Percentiles rank a stretch among this genome's conserved stretches.
These are phyloP conservation scores for Micronisus gabar DNA, from an alignment of 2,113 vertebrate species.

Conservation along the genomic window DNA sequence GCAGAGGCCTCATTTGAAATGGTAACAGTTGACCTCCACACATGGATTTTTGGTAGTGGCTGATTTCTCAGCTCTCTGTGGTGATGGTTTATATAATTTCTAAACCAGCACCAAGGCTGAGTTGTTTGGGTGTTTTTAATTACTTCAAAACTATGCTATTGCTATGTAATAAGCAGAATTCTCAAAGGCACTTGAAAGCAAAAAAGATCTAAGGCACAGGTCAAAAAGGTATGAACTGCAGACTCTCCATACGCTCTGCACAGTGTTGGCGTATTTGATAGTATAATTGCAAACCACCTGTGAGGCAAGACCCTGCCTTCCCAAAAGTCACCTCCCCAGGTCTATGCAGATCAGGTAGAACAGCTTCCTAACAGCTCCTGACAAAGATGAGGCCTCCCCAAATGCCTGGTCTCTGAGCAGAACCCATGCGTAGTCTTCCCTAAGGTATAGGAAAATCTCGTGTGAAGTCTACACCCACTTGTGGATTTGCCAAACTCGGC, in stretches of 20 bases:
- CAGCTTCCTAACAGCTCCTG: not conserved
- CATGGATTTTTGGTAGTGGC: not conserved
- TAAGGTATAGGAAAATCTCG: not conserved
- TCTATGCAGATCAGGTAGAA: not conserved
- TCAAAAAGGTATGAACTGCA: not conserved
- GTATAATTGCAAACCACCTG: accelerated
- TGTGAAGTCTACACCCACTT: not conserved
- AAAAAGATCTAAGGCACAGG: not conserved
- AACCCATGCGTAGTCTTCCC: not conserved
- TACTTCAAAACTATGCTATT: not conserved
- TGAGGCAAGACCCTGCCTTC: not conserved
- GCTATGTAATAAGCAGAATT: not conserved
- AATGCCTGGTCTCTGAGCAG: not conserved
- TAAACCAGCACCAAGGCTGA: not conserved
- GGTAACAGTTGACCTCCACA: not conserved
- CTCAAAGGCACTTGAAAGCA: not conserved
- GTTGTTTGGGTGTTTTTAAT: not conserved
- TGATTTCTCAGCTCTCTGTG: not conserved
- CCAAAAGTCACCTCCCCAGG: not conserved
- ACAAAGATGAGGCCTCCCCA: not conserved
- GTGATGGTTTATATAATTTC: not conserved
- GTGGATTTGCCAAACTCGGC: not conserved
- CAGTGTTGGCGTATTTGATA: not conserved
- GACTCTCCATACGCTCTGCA: not conserved
- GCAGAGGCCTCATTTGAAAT: not conserved